Evolutionary conservation across 2,888 invertebrate genomes (phyloP), one percentile per base, ranked within the genome.

Genomic region (Perizoma flavofasciatum): DNA sequence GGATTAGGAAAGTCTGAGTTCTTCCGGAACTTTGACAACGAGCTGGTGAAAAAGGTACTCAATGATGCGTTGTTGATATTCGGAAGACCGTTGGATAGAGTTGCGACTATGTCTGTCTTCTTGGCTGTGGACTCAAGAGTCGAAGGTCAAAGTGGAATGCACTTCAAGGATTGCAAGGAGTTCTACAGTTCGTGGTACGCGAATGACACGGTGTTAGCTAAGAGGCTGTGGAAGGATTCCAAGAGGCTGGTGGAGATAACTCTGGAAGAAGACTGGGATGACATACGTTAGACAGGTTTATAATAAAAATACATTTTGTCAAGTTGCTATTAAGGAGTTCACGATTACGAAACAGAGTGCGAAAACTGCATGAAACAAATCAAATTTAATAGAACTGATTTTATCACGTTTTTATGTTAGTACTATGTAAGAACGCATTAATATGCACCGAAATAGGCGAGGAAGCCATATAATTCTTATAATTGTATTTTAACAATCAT

Each of bases 1-100:
- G 97, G 97, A 6, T 92, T 96, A 85, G 95, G 95, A 49, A 95
- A 95, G 76, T 95, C 95, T 0, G 95, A 95, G 35, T 96, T 97
- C 55, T 96, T 96, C 93, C 93, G 95, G 50, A 95, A 85, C 62
- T 73, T 71, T 3, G 74, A 79, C 0, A 78, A 68, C 45, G 65
- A 71, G 0, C 48, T 67, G 5, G 63, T 79, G 48, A 78, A 70
- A 51, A 68, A 60, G 5, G 44, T 77, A 4, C 59, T 86, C 0
- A 83, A 80, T 61, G 43, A 55, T 32, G 82, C 73, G 0, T 64
- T 87, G 39, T 50, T 70, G 33, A 66, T 62, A 41, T 69, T 84
- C 40, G 87, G 86, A 0, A 73, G 85, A 43, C 79, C 80, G 0
- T 55, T 79, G 39, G 49, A 75, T 0, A 77, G 79, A 61, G 79